Evolutionary conservation across 2,888 invertebrate genomes (phyloP).

Genomic region (Caradrina kadenii): DNA sequence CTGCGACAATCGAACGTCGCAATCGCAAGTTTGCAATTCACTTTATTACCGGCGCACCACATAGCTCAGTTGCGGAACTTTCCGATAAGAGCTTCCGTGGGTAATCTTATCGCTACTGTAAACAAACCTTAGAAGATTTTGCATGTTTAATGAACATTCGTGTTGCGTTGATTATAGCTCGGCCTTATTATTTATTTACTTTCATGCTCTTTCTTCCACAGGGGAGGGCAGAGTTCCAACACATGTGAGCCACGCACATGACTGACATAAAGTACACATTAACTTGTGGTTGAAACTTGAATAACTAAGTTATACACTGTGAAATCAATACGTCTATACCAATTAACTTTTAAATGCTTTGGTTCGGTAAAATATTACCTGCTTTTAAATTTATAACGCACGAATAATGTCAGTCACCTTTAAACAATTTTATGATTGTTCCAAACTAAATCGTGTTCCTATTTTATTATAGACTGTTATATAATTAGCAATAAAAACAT

Average conservation of each 20-base stretch:
- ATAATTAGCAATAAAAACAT: constrained; percentile 45
- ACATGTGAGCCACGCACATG: constrained; percentile 21
- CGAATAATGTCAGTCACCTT: constrained; percentile 32
- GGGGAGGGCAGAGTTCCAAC: constrained; percentile 17
- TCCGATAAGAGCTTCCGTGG: constrained; percentile 61
- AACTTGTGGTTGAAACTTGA: constrained; percentile 24
- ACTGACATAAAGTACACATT: constrained; percentile 17
- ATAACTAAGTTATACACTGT: constrained; percentile 20
- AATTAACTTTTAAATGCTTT: constrained; percentile 3
- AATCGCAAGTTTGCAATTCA: constrained; percentile 53
- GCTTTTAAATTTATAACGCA: constrained; percentile 31
- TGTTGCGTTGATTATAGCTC: constrained; percentile 55
- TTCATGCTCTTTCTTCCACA: constrained; percentile 35
- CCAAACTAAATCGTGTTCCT: constrained; percentile 46
- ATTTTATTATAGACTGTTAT: constrained; percentile 39
- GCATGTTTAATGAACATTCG: constrained; percentile 70
- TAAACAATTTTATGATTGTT: constrained; percentile 35
- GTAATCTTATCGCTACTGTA: constrained; percentile 59
- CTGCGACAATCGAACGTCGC: constrained; percentile 49
- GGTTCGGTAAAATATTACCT: constrained; percentile 12
- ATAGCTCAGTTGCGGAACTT: constrained; percentile 61
- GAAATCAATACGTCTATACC: constrained; percentile 16
- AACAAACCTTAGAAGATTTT: constrained; percentile 56
- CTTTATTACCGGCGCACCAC: constrained; percentile 53
- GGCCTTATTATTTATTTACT: constrained; percentile 49